phyloP scores from a whole-genome alignment of 2,797 vertebrate genomes.

The Babyrousa celebensis region DNA sequence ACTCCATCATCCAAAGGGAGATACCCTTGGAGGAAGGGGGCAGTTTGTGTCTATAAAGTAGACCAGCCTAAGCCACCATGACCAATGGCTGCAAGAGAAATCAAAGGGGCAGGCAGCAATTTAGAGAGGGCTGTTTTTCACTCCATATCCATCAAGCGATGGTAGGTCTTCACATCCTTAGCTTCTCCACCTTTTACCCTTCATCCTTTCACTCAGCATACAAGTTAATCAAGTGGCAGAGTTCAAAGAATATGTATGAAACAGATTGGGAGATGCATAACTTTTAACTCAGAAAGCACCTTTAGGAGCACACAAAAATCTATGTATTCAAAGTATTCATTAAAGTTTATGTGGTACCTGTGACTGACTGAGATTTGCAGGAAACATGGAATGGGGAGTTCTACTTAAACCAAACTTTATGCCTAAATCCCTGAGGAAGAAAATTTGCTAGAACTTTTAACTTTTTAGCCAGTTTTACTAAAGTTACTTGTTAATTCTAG shows the following conservation, averaged over 20 bases:
- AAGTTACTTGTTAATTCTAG: constrained; percentile 59
- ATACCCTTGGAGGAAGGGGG: neutral
- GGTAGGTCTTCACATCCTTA: neutral
- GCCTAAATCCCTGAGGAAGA: constrained; percentile 13
- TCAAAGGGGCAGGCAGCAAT: neutral
- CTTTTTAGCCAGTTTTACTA: constrained; percentile 65
- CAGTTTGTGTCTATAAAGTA: constrained; percentile 38
- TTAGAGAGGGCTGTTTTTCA: neutral
- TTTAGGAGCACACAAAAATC: constrained; percentile 50
- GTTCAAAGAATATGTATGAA: neutral
- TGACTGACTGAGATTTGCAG: constrained; percentile 54
- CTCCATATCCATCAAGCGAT: neutral
- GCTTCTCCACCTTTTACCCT: constrained; percentile 6
- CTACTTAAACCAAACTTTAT: constrained; percentile 56
- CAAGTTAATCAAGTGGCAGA: neutral
- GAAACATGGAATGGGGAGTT: neutral
- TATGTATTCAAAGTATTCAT: neutral
- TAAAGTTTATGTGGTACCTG: constrained; percentile 51
- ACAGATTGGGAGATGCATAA: neutral
- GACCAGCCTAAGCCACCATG: neutral
- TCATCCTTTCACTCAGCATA: neutral
- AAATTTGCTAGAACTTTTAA: constrained; percentile 50
- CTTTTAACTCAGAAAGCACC: constrained; percentile 52
- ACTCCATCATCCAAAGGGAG: constrained; percentile 37
- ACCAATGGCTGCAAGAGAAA: neutral